These are phyloP conservation scores for Drosophila limbata DNA, from an alignment of 2,888 invertebrate genomes.

Conservation along the genomic window DNA sequence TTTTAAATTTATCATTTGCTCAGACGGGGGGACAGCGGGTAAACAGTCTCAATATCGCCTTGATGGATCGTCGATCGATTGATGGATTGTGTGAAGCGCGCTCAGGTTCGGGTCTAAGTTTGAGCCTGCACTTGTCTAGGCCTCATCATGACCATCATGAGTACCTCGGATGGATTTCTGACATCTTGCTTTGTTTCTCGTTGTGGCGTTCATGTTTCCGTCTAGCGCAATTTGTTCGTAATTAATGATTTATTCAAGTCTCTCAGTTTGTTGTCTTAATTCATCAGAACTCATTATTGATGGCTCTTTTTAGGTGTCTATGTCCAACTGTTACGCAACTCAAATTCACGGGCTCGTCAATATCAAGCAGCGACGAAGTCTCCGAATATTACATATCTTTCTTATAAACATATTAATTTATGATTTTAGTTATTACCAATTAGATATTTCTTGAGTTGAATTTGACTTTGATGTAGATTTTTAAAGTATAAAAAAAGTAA, in stretches of 20 bases:
- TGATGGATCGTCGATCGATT: slow-evolving; percentile 76
- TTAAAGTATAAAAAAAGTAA: no score
- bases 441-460: no score
- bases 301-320: slow-evolving; percentile 41
- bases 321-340: slow-evolving; percentile 35
- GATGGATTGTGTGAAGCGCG: slow-evolving; percentile 77
- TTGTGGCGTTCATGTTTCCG: slow-evolving; percentile 39
- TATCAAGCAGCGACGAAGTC: slow-evolving; percentile 25
- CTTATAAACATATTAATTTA: no score
- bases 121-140: slow-evolving; percentile 43
- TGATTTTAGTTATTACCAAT: background rate
- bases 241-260: slow-evolving; percentile 76
- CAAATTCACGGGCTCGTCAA: slow-evolving; percentile 1
- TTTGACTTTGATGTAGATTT: no score
- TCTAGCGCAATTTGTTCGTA: slow-evolving; percentile 63
- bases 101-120: slow-evolving; percentile 3
- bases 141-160: slow-evolving; percentile 40
- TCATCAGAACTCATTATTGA: slow-evolving; percentile 71
- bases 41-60: slow-evolving; percentile 64
- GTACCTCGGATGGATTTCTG: slow-evolving; percentile 70
- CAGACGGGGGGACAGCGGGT: slow-evolving; percentile 32
- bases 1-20: slow-evolving; percentile 62
- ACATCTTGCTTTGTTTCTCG: slow-evolving; percentile 74
- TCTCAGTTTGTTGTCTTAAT: slow-evolving; percentile 71
- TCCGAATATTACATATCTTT: background rate